Conservation (phyloP, 2,113 vertebrate genomes). For the Capricornis sumatraensis region DNA sequence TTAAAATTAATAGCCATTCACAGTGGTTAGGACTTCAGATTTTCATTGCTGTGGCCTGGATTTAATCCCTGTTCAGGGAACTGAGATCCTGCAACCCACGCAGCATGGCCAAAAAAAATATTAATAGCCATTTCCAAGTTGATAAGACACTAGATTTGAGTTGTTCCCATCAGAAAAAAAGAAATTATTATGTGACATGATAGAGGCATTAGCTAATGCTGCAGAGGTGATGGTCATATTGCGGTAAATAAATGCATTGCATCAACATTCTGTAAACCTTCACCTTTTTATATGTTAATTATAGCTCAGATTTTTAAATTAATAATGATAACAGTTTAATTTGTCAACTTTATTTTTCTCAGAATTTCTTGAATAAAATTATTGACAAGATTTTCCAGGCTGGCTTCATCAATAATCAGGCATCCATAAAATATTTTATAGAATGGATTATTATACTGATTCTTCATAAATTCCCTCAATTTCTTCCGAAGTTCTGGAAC, state of each 20-base stretch:
- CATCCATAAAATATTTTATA: conserved; percentile 95
- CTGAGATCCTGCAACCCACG: neutral
- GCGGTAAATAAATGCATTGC: rapidly evolving
- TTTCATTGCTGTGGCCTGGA: neutral
- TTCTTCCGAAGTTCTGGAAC: conserved; percentile 88
- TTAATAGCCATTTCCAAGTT: neutral
- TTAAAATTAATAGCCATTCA: neutral
- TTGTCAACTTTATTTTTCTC: conserved; percentile 60
- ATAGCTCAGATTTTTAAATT: neutral
- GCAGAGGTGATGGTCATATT: rapidly evolving
- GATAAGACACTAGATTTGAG: neutral
- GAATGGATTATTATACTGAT: conserved; percentile 93
- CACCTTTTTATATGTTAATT: neutral
- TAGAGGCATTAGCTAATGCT: neutral
- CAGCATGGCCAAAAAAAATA: neutral
- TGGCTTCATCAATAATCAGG: conserved; percentile 91
- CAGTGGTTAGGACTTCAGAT: neutral
- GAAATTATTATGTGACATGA: neutral
- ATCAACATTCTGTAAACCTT: neutral
- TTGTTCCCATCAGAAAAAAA: neutral
- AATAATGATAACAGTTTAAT: neutral
- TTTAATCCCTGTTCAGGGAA: neutral
- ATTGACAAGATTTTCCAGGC: conserved; percentile 87
- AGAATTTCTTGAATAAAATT: conserved; percentile 87
- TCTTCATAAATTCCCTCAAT: conserved; percentile 86